Percentiles rank a stretch among this genome's conserved stretches.
Evolutionary conservation across 2,888 invertebrate species (phyloP).

Genomic region (Coronaproctus castanopsis): DNA sequence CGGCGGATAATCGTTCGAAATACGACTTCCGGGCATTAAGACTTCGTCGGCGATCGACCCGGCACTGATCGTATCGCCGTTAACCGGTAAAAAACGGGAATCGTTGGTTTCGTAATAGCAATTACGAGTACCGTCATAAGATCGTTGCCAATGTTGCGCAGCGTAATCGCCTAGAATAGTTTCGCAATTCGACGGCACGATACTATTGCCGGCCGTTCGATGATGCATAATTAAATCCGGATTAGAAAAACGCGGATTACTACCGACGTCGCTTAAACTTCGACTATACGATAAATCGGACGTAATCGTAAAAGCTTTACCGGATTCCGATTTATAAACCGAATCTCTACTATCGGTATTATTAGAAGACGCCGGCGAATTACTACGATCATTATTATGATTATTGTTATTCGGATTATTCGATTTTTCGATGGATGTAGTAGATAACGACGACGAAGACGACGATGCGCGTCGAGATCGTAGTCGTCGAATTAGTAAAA

Average conservation of each 20-base stretch:
- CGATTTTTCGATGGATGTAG: conserved; percentile 1
- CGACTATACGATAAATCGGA: conserved; percentile 12
- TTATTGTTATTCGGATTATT: not conserved
- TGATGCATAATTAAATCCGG: conserved; percentile 45
- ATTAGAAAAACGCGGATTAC: conserved; percentile 43
- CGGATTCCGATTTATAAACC: conserved; percentile 11
- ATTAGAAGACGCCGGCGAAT: conserved; percentile 6
- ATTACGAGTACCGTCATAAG: conserved; percentile 7
- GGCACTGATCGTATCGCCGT: conserved; percentile 15
- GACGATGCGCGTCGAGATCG: conserved; percentile 39
- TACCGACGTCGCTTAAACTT: conserved; percentile 12
- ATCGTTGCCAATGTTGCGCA: conserved; percentile 10
- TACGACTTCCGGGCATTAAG: conserved; percentile 28
- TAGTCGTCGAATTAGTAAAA: conserved; percentile 51
- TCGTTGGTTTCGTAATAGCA: conserved; percentile 30
- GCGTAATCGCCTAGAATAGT: conserved; percentile 10
- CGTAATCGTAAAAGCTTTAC: conserved; percentile 13
- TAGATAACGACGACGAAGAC: not conserved
- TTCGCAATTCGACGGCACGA: conserved; percentile 8
- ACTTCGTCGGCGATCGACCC: conserved; percentile 26
- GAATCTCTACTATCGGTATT: conserved; percentile 9
- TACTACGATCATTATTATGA: not conserved
- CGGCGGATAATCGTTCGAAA: conserved; percentile 42
- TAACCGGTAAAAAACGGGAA: conserved; percentile 29
- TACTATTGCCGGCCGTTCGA: conserved; percentile 52